Evolutionary conservation across 2,888 invertebrate genomes (phyloP).

Genomic region (Nomada flava): DNA sequence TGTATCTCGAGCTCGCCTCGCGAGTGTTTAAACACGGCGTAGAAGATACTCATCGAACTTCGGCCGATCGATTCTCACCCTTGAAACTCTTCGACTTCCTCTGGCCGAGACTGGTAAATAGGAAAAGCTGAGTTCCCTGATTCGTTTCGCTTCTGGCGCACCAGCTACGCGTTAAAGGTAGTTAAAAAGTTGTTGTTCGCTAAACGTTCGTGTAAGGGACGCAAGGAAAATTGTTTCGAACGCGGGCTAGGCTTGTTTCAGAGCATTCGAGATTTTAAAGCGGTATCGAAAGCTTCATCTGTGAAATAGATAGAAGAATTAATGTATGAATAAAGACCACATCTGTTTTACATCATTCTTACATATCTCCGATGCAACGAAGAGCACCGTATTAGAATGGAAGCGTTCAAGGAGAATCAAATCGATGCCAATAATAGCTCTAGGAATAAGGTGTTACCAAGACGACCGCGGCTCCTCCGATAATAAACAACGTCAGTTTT

Average conservation of each 20-base stretch:
- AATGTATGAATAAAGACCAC: too few species aligned
- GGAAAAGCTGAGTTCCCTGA: conserved; percentile 7
- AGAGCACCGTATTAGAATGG: not conserved
- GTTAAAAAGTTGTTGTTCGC: conserved; percentile 11
- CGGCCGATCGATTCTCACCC: conserved; percentile 36
- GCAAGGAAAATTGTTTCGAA: conserved; percentile 9
- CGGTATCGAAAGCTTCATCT: too few species aligned
- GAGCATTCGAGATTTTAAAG: too few species aligned
- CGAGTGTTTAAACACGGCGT: conserved; percentile 29
- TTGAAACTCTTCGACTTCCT: conserved; percentile 11
- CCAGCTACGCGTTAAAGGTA: conserved; percentile 11
- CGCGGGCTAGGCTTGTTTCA: too few species aligned
- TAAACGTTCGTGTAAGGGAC: not conserved
- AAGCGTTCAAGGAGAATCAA: not conserved
- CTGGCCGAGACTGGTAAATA: conserved; percentile 16
- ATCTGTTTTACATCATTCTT: not conserved
- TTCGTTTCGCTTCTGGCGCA: conserved; percentile 26
- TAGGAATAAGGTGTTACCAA: not conserved
- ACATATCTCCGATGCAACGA: too few species aligned
- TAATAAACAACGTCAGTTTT: too few species aligned
- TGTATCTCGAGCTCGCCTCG: not conserved
- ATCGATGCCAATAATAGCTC: not conserved
- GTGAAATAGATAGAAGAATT: too few species aligned
- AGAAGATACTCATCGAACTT: conserved; percentile 24
- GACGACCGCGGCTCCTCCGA: not conserved